Evolutionary conservation across 2,888 invertebrate species (phyloP), one percentile per base, ranked within the genome.

Genomic region (Synanthedon vespiformis): DNA sequence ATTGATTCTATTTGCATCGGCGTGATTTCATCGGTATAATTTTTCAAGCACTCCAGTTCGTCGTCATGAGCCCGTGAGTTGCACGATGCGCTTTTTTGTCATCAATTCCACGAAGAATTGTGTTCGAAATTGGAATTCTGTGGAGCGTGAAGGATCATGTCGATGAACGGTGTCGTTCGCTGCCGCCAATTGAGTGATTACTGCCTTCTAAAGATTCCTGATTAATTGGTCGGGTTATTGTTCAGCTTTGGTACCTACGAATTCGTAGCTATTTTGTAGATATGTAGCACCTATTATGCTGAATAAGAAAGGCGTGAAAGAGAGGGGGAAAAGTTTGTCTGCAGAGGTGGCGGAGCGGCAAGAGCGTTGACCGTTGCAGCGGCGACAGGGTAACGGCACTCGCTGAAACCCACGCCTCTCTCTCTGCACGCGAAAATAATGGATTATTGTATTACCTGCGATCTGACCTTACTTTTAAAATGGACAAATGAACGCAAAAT

Each of bases 341-440:
- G 61, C 57, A 65, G 71, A 72, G 75, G 74, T 74, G 76, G 72
- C 74, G 74, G 66, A 79, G 74, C 81, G 79, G 74, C 68, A 74
- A 77, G 85, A 75, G 77, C 84, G 73, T 69, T 83, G 85, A 84
- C 84, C 84, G 52, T 53, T 60, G 63, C 66, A 61, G 61, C 63
- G 61, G 56, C 60, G 60, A 58, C 55, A 55, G 60, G 58, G 58
- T 80, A 80, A 80, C 83, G 82, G 81, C 73, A 76, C 68, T 66
- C 64, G 66, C 74, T 70, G 72, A 66, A 64, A 54, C 55, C 51
- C 65, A 59, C 67, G 64, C 67, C 64, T 55, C 63, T 59, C 63
- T 59, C 67, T 59, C 64, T 65, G 63, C 67, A 58, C 60, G 55
- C 65, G 60, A 61, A 62, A 64, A 60, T 58, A 64, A 63, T 61